Conservation (phyloP, 2,888 invertebrate genomes). For the Eubasilissa splendida region DNA sequence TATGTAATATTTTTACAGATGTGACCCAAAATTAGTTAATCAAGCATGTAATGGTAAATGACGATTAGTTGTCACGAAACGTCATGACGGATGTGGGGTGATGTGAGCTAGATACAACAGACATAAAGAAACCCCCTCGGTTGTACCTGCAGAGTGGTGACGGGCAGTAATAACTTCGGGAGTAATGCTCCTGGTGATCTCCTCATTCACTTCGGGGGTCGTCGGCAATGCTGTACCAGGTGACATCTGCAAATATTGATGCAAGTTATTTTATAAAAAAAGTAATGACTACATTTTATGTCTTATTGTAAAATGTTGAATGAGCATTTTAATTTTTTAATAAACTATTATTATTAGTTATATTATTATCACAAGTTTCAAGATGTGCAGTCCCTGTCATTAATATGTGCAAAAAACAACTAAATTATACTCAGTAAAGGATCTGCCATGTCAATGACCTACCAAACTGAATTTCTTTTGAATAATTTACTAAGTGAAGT, state of each 20-base stretch:
- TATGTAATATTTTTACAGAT: no score
- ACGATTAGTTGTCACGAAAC: no score
- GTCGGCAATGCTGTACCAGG: constrained; percentile 76
- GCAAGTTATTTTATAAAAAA: neutral
- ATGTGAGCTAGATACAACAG: no score
- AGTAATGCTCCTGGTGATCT: constrained; percentile 77
- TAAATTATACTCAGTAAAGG: no score
- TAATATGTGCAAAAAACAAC: neutral
- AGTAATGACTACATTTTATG: no score
- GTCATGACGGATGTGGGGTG: no score
- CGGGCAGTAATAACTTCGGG: constrained; percentile 68
- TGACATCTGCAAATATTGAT: constrained; percentile 69
- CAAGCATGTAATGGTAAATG: neutral
- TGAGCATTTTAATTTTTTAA: no score
- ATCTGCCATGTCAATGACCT: no score
- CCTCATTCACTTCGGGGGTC: constrained; percentile 86
- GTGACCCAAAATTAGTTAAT: no score
- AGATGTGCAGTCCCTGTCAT: neutral
- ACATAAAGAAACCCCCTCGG: neutral
- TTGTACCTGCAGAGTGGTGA: constrained; percentile 51
- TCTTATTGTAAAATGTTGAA: no score
- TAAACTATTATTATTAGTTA: neutral
- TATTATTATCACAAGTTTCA: neutral
- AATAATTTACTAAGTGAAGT: no score
- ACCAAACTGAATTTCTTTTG: no score